These are phyloP conservation scores for Andrena chrysosceles DNA, from an alignment of 2,888 invertebrate genomes.

Conservation along the genomic window DNA sequence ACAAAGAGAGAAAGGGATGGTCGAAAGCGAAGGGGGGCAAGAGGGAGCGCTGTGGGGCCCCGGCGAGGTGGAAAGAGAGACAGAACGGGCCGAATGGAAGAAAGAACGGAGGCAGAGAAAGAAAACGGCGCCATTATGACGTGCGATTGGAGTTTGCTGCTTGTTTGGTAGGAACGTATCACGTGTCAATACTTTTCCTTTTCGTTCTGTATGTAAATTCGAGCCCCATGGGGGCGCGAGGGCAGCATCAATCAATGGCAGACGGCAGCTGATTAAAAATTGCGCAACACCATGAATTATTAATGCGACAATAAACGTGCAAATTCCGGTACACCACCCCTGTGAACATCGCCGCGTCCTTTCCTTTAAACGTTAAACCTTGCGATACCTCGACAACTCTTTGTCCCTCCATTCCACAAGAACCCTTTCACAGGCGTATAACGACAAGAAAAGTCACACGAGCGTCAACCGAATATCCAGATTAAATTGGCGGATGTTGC, in stretches of 20 bases:
- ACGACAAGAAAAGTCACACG: not conserved
- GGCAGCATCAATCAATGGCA: constrained; percentile 82
- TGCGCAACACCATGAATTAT: constrained; percentile 83
- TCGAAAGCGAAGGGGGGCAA: not conserved
- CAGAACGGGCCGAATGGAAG: constrained; percentile 22
- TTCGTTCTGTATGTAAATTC: constrained; percentile 83
- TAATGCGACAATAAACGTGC: constrained; percentile 83
- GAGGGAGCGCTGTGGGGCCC: not conserved
- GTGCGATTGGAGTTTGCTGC: constrained; percentile 77
- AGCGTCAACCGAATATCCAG: not conserved
- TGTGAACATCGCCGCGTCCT: constrained; percentile 20
- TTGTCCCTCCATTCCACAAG: not conserved
- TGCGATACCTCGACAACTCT: not conserved
- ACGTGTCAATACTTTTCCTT: constrained; percentile 82
- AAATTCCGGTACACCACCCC: constrained; percentile 78
- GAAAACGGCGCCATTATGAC: constrained; percentile 79
- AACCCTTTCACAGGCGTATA: not conserved
- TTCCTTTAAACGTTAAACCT: constrained; percentile 21
- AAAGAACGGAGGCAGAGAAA: constrained; percentile 56
- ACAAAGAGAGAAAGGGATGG: not conserved
- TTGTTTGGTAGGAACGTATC: constrained; percentile 73
- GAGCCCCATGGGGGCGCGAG: constrained; percentile 81
- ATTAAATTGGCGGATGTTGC: constrained; percentile 10
- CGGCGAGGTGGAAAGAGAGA: not conserved
- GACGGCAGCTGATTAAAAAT: constrained; percentile 83